Base-by-base conservation (phyloP, 2,113 vertebrate genomes). In the Pionites leucogaster region DNA sequence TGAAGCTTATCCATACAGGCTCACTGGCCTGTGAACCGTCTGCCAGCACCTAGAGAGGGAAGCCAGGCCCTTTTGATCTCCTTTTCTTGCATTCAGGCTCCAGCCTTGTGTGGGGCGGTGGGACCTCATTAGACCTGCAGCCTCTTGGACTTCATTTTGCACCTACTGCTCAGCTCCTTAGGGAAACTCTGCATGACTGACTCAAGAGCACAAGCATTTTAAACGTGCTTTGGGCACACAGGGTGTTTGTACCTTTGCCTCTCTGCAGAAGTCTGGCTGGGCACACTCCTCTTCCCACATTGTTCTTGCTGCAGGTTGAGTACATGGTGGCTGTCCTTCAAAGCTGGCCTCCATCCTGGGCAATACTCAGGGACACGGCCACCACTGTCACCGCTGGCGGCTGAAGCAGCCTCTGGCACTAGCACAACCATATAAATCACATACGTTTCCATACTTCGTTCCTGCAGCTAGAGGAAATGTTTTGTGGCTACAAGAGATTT, bases 311-410 rank as follows among this genome's bases (percentile, higher is more conserved):
- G 35, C 55, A 49, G 18, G 39, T 1, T 35, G 46, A 11, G 11
- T 14, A 28, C 22, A 10, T 0, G 1, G 37, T 18, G 17, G 24
- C n/a, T 1, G 0, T 37, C 19, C 75, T 8, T 35, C 25, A 35
- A 31, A 12, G 62, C 62, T 60, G 88, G 16, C 28, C 49, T 76
- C 49, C 27, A 8, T 3, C 28, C 33, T 37, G 63, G 60, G 55
- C 44, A 22, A 5, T 4, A 3, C 65, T 19, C 23, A 44, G 72
- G 35, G 37, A 5, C 35, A 15, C 0, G 1, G 39, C 63, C 76
- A 55, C 53, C 39, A 3, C 60, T 53, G 69, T 24, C 69, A 62
- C 86, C 1, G 2, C 65, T n/a, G 14, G 44, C 50, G 23, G 65
- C 52, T 53, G 27, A 50, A 74, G 68, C 6, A 28, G 46, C 50